phyloP scores from a whole-genome alignment of 2,113 vertebrate genomes.

The Sinocyclocheilus rhinocerous region DNA sequence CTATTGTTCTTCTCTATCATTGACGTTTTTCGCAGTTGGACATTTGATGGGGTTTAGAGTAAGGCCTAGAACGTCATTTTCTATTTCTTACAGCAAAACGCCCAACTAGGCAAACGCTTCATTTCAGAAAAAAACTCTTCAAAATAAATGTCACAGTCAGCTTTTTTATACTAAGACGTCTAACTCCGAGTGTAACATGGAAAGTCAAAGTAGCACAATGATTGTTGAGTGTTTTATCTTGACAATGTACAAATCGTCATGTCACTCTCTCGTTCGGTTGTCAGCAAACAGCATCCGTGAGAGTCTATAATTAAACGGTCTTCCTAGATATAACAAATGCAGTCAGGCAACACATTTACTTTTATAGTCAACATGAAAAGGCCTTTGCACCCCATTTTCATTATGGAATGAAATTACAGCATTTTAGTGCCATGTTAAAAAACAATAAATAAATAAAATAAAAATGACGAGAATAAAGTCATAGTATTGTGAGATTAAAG shows the following conservation, averaged over 20 bases:
- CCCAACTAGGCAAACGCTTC: not conserved
- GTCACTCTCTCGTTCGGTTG: not conserved
- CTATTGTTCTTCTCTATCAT: slow-evolving; percentile 35
- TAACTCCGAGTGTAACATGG: not conserved
- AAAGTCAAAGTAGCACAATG: not conserved
- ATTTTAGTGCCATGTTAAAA: no score
- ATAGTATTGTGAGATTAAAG: no score
- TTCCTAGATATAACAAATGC: not conserved
- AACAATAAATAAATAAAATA: no score
- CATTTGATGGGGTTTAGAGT: not conserved
- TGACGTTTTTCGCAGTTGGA: not conserved
- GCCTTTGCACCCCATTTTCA: no score
- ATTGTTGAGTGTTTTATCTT: not conserved
- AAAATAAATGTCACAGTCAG: no score
- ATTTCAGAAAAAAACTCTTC: not conserved
- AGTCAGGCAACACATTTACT: not conserved
- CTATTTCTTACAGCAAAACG: not conserved
- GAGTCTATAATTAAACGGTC: not conserved
- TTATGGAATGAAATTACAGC: no score
- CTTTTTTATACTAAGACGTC: not conserved
- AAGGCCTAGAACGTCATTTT: not conserved
- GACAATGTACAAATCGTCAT: not conserved
- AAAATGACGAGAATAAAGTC: no score
- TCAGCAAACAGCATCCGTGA: not conserved
- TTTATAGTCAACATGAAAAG: not conserved